phyloP scores from a whole-genome alignment of 2,888 invertebrate species.

The Leptogaster cylindrica region DNA sequence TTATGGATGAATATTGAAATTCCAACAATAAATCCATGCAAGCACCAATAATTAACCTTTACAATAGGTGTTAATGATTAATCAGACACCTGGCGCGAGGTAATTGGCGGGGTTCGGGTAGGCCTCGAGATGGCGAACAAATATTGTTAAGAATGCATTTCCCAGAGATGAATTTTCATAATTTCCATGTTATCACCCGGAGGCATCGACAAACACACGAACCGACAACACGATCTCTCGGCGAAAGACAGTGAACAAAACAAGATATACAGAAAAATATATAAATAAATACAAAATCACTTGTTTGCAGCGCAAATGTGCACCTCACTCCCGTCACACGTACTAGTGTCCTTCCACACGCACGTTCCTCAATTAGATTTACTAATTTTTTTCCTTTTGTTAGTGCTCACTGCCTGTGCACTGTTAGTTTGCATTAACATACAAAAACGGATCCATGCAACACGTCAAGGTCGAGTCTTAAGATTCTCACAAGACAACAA shows the following conservation, averaged over 20 bases:
- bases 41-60: conserved; percentile 33
- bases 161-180: conserved; percentile 29
- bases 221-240: conserved; percentile 11
- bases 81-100: conserved; percentile 7
- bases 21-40: conserved; percentile 19
- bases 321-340: background rate
- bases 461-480: conserved; percentile 16
- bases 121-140: conserved; percentile 16
- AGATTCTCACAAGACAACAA: conserved; percentile 16
- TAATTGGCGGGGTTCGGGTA: conserved; percentile 19
- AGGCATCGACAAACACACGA: conserved; percentile 31
- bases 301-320: conserved; percentile 12
- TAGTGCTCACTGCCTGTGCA: background rate
- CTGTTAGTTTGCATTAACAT: conserved; percentile 1
- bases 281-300: too few relatives aligned
- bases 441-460: conserved; percentile 3
- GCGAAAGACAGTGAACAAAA: background rate
- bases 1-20: background rate
- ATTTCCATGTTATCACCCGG: conserved; percentile 27
- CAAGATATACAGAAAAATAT: too few relatives aligned
- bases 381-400: background rate
- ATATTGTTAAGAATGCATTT: conserved; percentile 38
- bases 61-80: conserved; percentile 10
- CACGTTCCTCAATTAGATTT: conserved; percentile 33
- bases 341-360: conserved; percentile 33